These are phyloP conservation scores for Drosophila percnosoma DNA, from an alignment of 2,888 invertebrate species.

Conservation along the genomic window DNA sequence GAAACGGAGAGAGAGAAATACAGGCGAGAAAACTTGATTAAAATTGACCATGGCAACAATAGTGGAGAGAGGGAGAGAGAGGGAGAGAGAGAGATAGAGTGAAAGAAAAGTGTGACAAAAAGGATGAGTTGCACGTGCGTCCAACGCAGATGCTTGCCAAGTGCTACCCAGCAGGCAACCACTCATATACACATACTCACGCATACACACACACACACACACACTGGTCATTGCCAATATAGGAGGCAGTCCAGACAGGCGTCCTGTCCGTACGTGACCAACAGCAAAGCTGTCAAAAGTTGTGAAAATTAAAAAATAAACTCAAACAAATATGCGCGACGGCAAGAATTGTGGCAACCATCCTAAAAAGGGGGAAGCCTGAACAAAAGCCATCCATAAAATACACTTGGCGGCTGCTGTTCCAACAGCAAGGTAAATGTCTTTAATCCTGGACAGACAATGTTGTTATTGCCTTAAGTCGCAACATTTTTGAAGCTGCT, in stretches of 20 bases:
- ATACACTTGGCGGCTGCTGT: conserved; percentile 1
- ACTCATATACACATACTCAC: conserved; percentile 7
- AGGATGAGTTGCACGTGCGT: conserved; percentile 64
- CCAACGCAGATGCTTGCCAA: conserved; percentile 60
- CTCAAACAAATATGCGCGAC: conserved; percentile 72
- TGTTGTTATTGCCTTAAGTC: not conserved
- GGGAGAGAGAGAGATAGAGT: not conserved
- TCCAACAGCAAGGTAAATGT: conserved; percentile 1
- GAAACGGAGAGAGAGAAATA: conserved; percentile 19
- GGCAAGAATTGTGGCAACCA: conserved; percentile 38
- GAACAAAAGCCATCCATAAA: conserved; percentile 32
- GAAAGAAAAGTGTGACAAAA: conserved; percentile 8
- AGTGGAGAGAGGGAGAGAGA: conserved; percentile 20
- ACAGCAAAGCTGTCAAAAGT: conserved; percentile 75
- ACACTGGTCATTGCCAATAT: conserved; percentile 51
- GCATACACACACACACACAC: conserved; percentile 12
- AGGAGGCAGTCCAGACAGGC: conserved; percentile 22
- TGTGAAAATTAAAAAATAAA: conserved; percentile 78
- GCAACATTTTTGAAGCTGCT: conserved; percentile 1
- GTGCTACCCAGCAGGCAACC: conserved; percentile 48
- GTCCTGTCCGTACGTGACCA: conserved; percentile 66
- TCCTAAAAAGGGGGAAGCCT: conserved; percentile 9
- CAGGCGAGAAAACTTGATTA: conserved; percentile 74
- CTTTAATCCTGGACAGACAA: not conserved
- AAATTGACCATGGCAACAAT: conserved; percentile 65